Evolutionary conservation across 2,113 vertebrate genomes (phyloP).

Genomic region (Eonycteris spelaea): DNA sequence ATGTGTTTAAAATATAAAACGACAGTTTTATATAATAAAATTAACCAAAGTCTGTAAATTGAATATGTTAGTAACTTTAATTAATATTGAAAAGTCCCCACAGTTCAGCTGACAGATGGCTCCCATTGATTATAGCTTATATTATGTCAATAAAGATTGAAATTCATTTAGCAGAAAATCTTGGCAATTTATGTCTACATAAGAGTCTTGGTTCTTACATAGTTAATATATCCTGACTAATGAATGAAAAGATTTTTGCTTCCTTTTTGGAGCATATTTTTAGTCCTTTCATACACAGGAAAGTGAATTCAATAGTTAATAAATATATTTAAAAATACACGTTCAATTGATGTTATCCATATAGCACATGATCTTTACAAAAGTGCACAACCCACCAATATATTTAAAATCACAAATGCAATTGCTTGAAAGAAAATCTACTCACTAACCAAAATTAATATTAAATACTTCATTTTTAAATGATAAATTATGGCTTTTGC

Average conservation of each 20-base stretch:
- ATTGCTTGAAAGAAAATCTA: background rate
- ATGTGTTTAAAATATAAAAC: background rate
- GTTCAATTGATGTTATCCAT: slow-evolving; percentile 22
- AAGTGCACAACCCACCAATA: background rate
- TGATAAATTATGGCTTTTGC: background rate
- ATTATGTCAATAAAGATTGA: slow-evolving; percentile 38
- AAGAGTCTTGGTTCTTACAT: slow-evolving; percentile 3
- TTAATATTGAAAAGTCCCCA: background rate
- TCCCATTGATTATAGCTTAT: background rate
- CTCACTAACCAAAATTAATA: background rate
- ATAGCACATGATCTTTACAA: background rate
- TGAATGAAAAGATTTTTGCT: slow-evolving; percentile 2
- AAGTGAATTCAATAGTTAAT: background rate
- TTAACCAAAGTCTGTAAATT: background rate
- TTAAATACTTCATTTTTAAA: background rate
- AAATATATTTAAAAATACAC: slow-evolving; percentile 5
- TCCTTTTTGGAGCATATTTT: background rate
- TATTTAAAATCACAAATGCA: slow-evolving; percentile 1
- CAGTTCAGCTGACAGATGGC: background rate
- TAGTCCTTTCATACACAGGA: background rate
- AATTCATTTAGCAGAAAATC: slow-evolving; percentile 52
- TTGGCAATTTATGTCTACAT: background rate
- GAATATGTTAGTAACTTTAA: background rate
- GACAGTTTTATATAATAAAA: background rate
- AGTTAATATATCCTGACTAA: slow-evolving; percentile 53